phyloP scores from a whole-genome alignment of 2,113 vertebrate genomes.

The Rhinoptilus africanus region DNA sequence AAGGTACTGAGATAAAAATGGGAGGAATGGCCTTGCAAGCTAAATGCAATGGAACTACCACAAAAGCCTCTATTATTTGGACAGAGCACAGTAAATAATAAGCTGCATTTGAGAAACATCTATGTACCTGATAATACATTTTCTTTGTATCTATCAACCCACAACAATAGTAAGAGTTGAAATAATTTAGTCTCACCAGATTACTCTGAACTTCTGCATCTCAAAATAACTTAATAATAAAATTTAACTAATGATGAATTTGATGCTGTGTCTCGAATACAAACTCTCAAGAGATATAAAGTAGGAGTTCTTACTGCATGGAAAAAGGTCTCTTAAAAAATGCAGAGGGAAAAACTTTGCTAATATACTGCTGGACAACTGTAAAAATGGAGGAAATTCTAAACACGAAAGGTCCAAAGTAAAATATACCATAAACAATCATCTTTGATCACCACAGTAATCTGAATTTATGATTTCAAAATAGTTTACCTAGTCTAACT shows the following conservation, averaged over 20 bases:
- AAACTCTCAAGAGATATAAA: not conserved
- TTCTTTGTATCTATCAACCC: not conserved
- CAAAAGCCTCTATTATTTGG: not conserved
- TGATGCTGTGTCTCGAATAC: not conserved
- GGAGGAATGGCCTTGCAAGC: not conserved
- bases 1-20: not conserved
- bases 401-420: not conserved
- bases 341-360: not conserved
- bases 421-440: not conserved
- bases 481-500: not conserved
- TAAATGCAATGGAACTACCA: not conserved
- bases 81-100: not conserved
- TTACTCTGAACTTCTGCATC: not conserved
- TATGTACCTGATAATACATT: not conserved
- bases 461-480: not conserved
- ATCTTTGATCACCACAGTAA: not conserved
- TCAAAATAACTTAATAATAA: not conserved
- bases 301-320: not conserved
- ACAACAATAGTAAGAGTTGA: not conserved
- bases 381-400: not conserved
- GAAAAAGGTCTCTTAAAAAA: not conserved
- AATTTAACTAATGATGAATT: not conserved
- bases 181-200: not conserved
- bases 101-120: not conserved
- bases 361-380: not conserved